phyloP scores from a whole-genome alignment of 1,140 invertebrate genomes.

The Spodoptera litura region DNA sequence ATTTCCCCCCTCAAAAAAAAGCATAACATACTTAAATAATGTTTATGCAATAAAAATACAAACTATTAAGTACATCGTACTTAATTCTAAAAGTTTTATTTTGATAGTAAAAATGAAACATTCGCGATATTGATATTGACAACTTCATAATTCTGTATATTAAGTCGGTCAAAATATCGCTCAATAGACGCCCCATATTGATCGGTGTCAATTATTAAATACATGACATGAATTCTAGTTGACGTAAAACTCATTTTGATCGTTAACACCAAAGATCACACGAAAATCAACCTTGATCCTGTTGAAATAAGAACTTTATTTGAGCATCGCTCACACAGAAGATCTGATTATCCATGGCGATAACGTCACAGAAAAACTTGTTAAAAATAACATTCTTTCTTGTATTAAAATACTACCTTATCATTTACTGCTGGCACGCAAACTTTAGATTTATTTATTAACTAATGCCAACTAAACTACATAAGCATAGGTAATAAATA shows the following conservation, averaged over 20 bases:
- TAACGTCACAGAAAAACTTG: background rate
- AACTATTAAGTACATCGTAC: too few species aligned
- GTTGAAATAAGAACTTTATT: background rate
- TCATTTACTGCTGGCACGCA: conserved; percentile 1
- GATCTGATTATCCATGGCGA: background rate
- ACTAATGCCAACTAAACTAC: too few species aligned
- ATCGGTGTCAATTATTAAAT: background rate
- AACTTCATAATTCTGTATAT: too few species aligned
- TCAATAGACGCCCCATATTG: background rate
- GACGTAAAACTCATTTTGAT: background rate
- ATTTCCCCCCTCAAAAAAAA: too few species aligned
- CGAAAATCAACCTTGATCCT: background rate
- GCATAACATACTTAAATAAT: too few species aligned
- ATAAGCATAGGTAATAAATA: too few species aligned
- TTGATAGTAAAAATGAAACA: too few species aligned
- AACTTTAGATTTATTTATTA: conserved; percentile 9
- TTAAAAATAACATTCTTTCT: conserved; percentile 7
- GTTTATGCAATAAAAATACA: too few species aligned
- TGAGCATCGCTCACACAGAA: background rate
- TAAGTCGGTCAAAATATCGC: background rate
- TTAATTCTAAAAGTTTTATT: too few species aligned
- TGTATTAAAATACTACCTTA: background rate
- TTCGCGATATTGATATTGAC: too few species aligned
- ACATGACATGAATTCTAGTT: background rate
- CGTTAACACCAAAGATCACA: background rate